Percentiles rank a stretch among this genome's conserved stretches.
phyloP scores from a whole-genome alignment of 2,113 vertebrate species.

The Corydoras sp. region DNA sequence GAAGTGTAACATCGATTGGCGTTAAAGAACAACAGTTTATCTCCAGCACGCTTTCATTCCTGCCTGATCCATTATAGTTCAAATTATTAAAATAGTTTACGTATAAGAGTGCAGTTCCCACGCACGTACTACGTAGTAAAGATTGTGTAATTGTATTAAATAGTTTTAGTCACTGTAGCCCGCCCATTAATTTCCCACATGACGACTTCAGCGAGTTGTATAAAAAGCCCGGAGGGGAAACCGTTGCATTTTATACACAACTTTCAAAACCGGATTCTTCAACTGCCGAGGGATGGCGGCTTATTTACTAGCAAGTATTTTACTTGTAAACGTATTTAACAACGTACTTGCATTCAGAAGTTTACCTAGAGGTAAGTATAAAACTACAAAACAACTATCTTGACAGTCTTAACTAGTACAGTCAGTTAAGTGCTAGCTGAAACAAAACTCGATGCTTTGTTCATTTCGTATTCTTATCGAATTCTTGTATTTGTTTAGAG shows the following conservation, averaged over 20 bases:
- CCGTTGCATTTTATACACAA: background rate
- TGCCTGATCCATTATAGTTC: too few species aligned
- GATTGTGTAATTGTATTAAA: slow-evolving; percentile 7
- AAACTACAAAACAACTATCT: too few species aligned
- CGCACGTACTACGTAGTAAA: background rate
- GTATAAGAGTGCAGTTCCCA: background rate
- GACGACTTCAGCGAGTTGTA: slow-evolving; percentile 47
- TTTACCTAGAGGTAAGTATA: slow-evolving; percentile 47
- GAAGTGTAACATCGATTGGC: too few species aligned
- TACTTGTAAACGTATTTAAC: slow-evolving; percentile 41
- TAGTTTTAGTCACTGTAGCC: slow-evolving; percentile 49
- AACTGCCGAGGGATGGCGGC: slow-evolving; percentile 50
- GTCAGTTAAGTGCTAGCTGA: too few species aligned
- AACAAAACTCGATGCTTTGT: too few species aligned
- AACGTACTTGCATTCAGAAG: slow-evolving; percentile 29
- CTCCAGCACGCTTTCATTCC: too few species aligned
- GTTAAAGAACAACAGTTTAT: too few species aligned
- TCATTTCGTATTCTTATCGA: background rate
- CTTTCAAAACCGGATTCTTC: background rate
- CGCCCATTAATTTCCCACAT: slow-evolving; percentile 46
- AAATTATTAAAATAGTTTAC: background rate
- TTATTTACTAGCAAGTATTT: slow-evolving; percentile 28
- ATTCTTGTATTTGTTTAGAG: slow-evolving; percentile 32
- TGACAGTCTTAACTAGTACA: background rate
- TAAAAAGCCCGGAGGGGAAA: slow-evolving; percentile 35